Conservation (phyloP, 2,113 vertebrate species). For the Notiomystis cincta region DNA sequence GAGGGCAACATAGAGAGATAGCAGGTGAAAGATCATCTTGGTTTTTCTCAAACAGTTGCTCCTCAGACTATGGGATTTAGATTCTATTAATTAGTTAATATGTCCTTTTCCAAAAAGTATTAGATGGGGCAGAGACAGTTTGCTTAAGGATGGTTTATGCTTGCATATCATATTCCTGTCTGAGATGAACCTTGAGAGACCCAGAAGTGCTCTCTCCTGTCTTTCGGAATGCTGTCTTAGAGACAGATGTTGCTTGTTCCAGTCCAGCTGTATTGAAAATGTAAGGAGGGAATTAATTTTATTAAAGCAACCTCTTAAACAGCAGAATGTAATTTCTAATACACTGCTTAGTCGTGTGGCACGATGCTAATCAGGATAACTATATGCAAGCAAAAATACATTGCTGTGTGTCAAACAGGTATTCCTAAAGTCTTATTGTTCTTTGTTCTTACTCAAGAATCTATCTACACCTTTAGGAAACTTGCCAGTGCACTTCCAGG, state of each 20-base stretch:
- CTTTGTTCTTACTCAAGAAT: neutral
- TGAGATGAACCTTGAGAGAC: neutral
- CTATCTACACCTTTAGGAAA: neutral
- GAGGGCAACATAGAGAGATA: neutral
- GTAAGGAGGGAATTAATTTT: neutral
- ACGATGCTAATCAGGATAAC: neutral
- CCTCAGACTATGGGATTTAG: neutral
- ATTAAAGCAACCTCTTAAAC: neutral
- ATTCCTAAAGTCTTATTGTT: neutral
- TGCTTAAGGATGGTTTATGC: neutral
- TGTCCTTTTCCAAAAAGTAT: neutral
- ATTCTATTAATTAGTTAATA: neutral
- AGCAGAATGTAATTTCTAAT: neutral
- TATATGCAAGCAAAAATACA: neutral
- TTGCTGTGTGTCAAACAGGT: neutral
- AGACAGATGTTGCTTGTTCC: neutral
- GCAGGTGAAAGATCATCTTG: neutral
- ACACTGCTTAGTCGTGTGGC: neutral
- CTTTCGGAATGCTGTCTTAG: neutral
- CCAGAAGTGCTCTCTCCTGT: fast-evolving
- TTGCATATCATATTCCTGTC: fast-evolving
- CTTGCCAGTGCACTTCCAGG: neutral
- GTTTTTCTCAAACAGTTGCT: neutral
- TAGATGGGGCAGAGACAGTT: neutral
- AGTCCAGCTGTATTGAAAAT: neutral